Conservation (phyloP, 1,140 invertebrate species). For the Ostrea denselamellosa region DNA sequence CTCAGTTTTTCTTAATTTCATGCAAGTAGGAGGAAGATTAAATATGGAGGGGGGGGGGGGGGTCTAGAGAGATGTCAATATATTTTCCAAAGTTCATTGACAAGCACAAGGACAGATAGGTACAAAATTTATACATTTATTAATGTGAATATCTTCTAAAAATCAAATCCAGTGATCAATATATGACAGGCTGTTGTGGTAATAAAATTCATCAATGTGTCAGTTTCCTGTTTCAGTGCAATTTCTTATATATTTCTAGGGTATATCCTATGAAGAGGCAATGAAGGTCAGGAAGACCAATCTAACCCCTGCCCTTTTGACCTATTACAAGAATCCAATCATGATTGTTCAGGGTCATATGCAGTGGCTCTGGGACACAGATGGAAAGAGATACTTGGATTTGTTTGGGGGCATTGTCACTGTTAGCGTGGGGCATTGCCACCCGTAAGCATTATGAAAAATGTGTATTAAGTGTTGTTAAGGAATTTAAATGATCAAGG, state of each 20-base stretch:
- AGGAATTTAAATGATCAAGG: too few relatives aligned
- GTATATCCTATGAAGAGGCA: conserved; percentile 69
- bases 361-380: conserved; percentile 94
- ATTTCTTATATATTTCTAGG: conserved; percentile 65
- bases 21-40: neutral
- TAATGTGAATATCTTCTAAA: neutral
- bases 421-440: conserved; percentile 97
- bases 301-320: conserved; percentile 86
- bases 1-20: neutral
- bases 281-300: conserved; percentile 77
- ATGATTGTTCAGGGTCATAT: conserved; percentile 88
- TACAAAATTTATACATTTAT: neutral
- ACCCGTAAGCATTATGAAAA: conserved; percentile 98
- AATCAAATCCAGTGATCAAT: neutral
- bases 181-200: neutral
- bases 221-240: neutral
- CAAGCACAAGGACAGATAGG: neutral
- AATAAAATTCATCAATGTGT: neutral
- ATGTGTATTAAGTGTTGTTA: too few relatives aligned
- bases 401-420: conserved; percentile 98
- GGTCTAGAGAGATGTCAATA: neutral
- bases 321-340: conserved; percentile 91
- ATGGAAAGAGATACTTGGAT: conserved; percentile 93
- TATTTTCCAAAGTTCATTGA: neutral
- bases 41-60: neutral